Percentiles rank a stretch among this genome's conserved stretches.
Evolutionary conservation across 2,113 vertebrate genomes (phyloP).

Genomic region (Tragelaphus imberbis): DNA sequence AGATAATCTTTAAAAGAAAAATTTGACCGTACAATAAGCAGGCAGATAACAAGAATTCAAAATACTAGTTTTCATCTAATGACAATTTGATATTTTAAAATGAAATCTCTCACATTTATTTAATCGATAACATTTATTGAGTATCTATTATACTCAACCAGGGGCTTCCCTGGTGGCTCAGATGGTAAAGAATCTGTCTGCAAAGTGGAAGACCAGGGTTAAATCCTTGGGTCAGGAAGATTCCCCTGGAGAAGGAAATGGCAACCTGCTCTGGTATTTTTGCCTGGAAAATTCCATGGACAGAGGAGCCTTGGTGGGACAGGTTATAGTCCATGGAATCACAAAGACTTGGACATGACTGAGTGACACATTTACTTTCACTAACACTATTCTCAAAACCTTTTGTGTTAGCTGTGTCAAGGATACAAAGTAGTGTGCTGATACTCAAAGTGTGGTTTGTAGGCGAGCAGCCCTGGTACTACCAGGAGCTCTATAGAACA

Average conservation of each 20-base stretch:
- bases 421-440: not conserved
- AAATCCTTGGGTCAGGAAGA: not conserved
- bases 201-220: not conserved
- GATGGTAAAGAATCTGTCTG: not conserved
- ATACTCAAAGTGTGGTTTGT: not conserved
- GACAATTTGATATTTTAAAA: not conserved
- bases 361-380: not conserved
- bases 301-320: not conserved
- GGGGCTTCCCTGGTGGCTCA: not conserved
- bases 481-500: not conserved
- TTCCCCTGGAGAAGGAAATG: not conserved
- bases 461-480: not conserved
- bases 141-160: not conserved
- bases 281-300: not conserved
- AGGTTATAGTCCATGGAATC: not conserved
- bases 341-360: not conserved
- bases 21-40: not conserved
- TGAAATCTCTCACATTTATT: not conserved
- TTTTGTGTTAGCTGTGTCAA: not conserved
- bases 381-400: not conserved
- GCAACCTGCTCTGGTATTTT: not conserved
- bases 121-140: not conserved
- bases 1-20: not conserved
- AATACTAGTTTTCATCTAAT: not conserved
- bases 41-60: not conserved